Percentiles rank a stretch among this genome's conserved stretches.
Evolutionary conservation across 2,113 vertebrate genomes (phyloP).

Genomic region (Odocoileus hemionus): DNA sequence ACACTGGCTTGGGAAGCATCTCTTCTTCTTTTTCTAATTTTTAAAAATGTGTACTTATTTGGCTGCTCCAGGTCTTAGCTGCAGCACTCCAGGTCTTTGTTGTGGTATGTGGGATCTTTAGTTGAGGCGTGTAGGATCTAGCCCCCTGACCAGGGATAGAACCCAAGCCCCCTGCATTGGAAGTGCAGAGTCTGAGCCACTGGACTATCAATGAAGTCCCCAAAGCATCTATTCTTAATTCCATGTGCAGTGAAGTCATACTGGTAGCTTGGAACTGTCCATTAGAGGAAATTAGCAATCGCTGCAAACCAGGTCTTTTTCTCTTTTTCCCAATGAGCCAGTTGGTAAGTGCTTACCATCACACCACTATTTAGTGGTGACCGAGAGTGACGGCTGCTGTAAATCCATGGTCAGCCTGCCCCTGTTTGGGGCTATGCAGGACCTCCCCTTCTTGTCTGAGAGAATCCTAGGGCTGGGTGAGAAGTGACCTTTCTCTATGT

Average conservation of each 20-base stretch:
- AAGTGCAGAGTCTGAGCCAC: neutral
- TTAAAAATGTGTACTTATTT: neutral
- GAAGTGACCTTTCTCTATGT: neutral
- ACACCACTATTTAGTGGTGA: neutral
- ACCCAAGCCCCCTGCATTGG: neutral
- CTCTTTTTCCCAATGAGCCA: neutral
- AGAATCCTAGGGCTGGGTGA: neutral
- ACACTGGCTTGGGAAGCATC: neutral
- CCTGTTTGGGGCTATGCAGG: neutral
- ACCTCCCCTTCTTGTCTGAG: neutral
- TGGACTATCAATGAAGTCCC: neutral
- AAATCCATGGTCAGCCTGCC: neutral
- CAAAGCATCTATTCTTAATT: neutral
- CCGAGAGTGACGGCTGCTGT: neutral
- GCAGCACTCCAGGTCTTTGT: neutral
- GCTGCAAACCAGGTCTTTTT: neutral
- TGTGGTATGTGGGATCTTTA: neutral
- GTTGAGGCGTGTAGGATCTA: neutral
- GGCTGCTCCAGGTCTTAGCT: neutral
- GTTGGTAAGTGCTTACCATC: neutral
- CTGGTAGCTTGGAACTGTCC: neutral
- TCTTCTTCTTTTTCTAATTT: neutral
- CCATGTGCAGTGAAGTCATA: rapidly evolving
- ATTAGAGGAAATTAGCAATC: neutral
- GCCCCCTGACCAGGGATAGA: neutral